phyloP scores from a whole-genome alignment of 2,797 vertebrate genomes.

The Enteromius thamalakanensis region DNA sequence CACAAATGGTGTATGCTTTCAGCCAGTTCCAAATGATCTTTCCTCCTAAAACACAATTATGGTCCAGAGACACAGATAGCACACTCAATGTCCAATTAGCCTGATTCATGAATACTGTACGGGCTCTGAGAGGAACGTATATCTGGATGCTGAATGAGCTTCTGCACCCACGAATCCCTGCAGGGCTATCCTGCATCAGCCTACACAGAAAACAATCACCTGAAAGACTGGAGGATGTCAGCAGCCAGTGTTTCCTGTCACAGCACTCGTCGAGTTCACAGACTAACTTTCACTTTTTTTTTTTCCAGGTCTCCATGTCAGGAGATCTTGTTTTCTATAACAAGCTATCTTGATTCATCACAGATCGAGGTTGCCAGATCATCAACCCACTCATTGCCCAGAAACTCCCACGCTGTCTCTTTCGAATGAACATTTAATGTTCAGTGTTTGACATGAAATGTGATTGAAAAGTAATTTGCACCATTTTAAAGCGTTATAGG shows the following conservation, averaged over 20 bases:
- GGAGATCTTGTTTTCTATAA: not conserved
- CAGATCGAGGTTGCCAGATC: slow-evolving; percentile 11
- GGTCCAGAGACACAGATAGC: slow-evolving; percentile 13
- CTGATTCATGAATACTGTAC: slow-evolving; percentile 27
- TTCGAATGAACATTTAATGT: slow-evolving; percentile 1
- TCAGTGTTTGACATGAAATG: not conserved
- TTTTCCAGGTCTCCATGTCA: not conserved
- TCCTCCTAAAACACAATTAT: slow-evolving; percentile 27
- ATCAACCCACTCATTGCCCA: not conserved
- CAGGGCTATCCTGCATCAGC: not conserved
- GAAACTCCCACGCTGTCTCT: not conserved
- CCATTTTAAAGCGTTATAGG: not conserved
- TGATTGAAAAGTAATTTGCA: too few relatives aligned
- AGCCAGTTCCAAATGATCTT: not conserved
- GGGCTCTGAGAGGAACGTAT: not conserved
- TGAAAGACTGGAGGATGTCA: not conserved
- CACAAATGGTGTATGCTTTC: not conserved
- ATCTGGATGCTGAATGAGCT: not conserved
- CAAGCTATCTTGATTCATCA: slow-evolving; percentile 6
- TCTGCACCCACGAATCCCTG: not conserved
- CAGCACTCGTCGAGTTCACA: not conserved
- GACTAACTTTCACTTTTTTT: not conserved
- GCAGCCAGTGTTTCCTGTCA: slow-evolving; percentile 5
- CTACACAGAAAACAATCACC: slow-evolving; percentile 4
- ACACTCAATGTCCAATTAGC: slow-evolving; percentile 14